Base-by-base conservation (phyloP, 2,797 vertebrate species). In the Xerus rutilus region DNA sequence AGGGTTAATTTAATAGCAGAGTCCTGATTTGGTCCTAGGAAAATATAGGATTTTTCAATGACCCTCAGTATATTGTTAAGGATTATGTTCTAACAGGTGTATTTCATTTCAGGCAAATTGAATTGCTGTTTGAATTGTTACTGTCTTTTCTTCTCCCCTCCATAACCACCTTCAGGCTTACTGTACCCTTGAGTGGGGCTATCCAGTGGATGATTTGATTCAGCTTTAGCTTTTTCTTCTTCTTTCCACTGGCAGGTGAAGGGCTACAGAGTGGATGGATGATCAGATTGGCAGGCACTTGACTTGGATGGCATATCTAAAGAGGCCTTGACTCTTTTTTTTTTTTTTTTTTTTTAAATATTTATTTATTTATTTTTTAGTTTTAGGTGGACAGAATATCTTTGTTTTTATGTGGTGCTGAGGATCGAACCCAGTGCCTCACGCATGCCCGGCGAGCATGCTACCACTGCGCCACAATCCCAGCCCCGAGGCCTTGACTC, bases 21-120 rank as follows among this genome's bases (percentile, higher is more conserved):
- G 11, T 65, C 32, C 81, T 73, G 81, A 28, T 92, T 67, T 65
- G 69, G 23, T 79, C 30, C 18, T 82, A 74, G 73, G 30, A 94
- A 94, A 93, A 65, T 32, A 64, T 32, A 39, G 94, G 17, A 43
- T 65, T 87, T 54, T 87, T 95, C 77, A 79, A 88, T 85, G 92
- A 90, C 76, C 87, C 30, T 95, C 17, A 21, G 39, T 52, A 78
- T 32, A 7, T 83, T 92, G 57, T 64, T 95, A 91, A 62, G 85
- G 82, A 92, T 95, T 17, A 76, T 39, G 30, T 81, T 72, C 76
- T 20, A 49, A 25, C 57, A 59, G 23, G 64, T n/a, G 77, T 7
- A 82, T 12, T 87, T 92, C 8, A 47, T 94, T 92, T 93, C 64
- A 90, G 84, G 67, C 77, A 93, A 88, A 87, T 88, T 77, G 20